Evolutionary conservation across 2,888 invertebrate species (phyloP), one percentile per base, ranked within the genome.

Genomic region (Smittia aterrima): DNA sequence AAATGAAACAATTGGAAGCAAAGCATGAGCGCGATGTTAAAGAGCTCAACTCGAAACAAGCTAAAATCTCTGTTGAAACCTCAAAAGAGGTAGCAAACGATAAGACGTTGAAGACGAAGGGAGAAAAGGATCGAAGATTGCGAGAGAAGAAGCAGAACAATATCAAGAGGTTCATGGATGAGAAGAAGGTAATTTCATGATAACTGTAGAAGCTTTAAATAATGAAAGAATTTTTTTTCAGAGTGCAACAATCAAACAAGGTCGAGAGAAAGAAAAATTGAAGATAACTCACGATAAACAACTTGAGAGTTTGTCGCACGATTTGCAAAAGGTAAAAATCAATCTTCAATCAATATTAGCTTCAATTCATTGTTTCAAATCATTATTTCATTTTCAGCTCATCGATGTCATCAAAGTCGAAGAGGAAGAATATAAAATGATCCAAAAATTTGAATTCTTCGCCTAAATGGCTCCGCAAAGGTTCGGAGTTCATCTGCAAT

Each of bases 81-180:
- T 94, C 94, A 80, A 95, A 95, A 84, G 95, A 95, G 81, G 96
- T 99, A 64, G 90, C 92, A 80, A 94, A 93, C 82, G 99, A 99
- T 83, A 98, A 98, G 84, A 93, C 94, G 0, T 86, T 99, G 75
- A 92, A 97, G 83, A 98, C 97, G 75, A 96, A 98, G 79, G 96
- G 95, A 76, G 99, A 99, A 82, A 94, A 96, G 79, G 99, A 99
- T 81, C 88, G 97, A 58, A 87, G 97, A 62, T 86, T 97, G 75
- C 86, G 94, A 27, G 96, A 98, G 83, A 95, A 98, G 83, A 96
- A 97, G 79, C 96, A 97, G 81, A 98, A 97, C 82, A 98, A 98
- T 82, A 96, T 96, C 73, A 98, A 98, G 83, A 93, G 95, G 79
- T 98, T 98, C 81, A 91, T 97, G 86, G 98, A 98, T 78, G 98